Base-by-base conservation (phyloP, 2,888 invertebrate species). In the Tachystola acroxantha region DNA sequence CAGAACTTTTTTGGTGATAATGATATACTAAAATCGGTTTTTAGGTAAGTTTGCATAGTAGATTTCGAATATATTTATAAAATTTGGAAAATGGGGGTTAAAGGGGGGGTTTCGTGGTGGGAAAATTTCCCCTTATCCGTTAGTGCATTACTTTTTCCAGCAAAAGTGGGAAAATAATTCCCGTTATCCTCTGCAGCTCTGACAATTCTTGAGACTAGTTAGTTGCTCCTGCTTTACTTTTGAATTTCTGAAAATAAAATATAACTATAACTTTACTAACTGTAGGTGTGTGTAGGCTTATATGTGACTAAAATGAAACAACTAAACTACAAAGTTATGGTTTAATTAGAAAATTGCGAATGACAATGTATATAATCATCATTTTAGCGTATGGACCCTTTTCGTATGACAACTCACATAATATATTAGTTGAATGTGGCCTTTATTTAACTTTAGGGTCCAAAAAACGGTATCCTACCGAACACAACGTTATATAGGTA, bases 121-220 rank as follows among this genome's bases (percentile, higher is more conserved):
- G 42, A 45, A 45, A 38, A 34, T 37, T 40, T 42, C 45, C 42
- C 45, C 28, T 44, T 39, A 37, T 34, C 37, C 35, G 37, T 36
- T 45, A 36, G 32, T 22, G 34, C 30, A 11, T 32, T 25, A 27
- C 30, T 35, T 34, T 24, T 37, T 37, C 22, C 37, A 31, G 34
- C 34, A 7, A 22, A 42, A 35, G 41, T 45, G 45, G 45, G 42
- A 42, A 45, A 37, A 36, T 42, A 37, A 34, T 42, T 42, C 45
- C 42, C 42, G 22, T 40, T 42, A 16, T 16, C 16, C 16, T 16
- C 16, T 16, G 16, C 16, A 16, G 16, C 16, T 16, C 16, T 16
- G 32, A 24, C 37, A n/a, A n/a, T 24, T 24, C 7, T 24, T 24
- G 7, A n/a, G 7, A 24, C 24, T 24, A 24, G 24, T 6, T 6